Conservation (phyloP, 2,888 invertebrate genomes). For the Sylvicola fuscatus region DNA sequence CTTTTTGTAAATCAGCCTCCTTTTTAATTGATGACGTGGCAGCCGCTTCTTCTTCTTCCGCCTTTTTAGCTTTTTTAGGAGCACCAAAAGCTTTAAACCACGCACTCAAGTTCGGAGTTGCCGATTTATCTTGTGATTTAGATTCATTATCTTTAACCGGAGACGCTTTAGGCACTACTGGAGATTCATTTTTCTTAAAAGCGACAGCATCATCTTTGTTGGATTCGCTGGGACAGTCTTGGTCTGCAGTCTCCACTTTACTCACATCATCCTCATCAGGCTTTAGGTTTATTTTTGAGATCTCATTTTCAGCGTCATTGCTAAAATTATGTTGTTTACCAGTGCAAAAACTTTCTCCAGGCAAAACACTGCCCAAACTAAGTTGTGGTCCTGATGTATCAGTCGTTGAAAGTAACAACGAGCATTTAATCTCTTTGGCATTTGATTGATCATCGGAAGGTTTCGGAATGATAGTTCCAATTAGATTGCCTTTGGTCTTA, state of each 20-base stretch:
- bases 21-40: not conserved
- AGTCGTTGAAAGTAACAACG: conserved; percentile 31
- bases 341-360: conserved; percentile 42
- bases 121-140: conserved; percentile 36
- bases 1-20: conserved; percentile 12
- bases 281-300: conserved; percentile 13
- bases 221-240: conserved; percentile 10
- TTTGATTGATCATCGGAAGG: conserved; percentile 39
- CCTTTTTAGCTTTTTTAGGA: conserved; percentile 52
- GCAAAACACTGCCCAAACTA: conserved; percentile 65
- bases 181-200: conserved; percentile 9
- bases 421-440: conserved; percentile 34
- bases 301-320: conserved; percentile 15
- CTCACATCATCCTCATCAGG: conserved; percentile 8
- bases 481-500: conserved; percentile 68
- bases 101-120: conserved; percentile 70
- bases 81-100: conserved; percentile 87
- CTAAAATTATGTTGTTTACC: conserved; percentile 46
- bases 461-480: conserved; percentile 41
- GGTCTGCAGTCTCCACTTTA: conserved; percentile 8
- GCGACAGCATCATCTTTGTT: conserved; percentile 12
- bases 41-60: conserved; percentile 28
- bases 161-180: too few species aligned
- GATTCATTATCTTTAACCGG: conserved; percentile 9
- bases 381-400: conserved; percentile 58